phyloP scores from a whole-genome alignment of 2,888 invertebrate genomes.

The Campoletis raptor region DNA sequence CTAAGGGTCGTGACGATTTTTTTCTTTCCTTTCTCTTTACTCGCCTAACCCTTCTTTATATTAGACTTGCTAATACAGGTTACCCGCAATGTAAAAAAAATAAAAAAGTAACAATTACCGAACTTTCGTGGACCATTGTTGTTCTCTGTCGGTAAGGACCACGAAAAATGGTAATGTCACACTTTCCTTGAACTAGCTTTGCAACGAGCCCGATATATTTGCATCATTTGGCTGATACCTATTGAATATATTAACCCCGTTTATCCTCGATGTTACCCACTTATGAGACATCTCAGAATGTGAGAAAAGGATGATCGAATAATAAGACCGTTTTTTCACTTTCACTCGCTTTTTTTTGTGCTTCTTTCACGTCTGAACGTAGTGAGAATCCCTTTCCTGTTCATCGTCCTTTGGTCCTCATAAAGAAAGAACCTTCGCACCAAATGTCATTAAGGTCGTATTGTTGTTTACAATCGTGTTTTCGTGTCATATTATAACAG shows the following conservation, averaged over 20 bases:
- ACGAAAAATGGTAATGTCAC: conserved; percentile 37
- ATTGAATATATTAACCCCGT: conserved; percentile 53
- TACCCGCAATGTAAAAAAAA: conserved; percentile 4
- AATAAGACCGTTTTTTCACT: neutral
- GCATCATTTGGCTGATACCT: conserved; percentile 42
- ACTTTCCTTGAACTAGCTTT: conserved; percentile 35
- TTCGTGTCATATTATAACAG: no score
- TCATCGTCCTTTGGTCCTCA: conserved; percentile 16
- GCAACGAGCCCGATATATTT: conserved; percentile 9
- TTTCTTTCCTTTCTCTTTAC: conserved; percentile 32
- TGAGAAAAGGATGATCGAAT: conserved; percentile 42
- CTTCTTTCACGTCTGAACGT: conserved; percentile 7
- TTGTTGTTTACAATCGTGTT: no score
- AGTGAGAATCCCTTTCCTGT: conserved; percentile 20
- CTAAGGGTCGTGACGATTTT: conserved; percentile 56
- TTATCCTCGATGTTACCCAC: conserved; percentile 4
- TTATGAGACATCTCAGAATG: conserved; percentile 1
- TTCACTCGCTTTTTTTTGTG: conserved; percentile 6
- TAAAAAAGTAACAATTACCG: conserved; percentile 42
- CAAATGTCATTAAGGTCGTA: neutral
- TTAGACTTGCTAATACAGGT: conserved; percentile 62
- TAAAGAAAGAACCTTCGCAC: conserved; percentile 4
- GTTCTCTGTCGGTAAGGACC: neutral
- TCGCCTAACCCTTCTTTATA: conserved; percentile 31
- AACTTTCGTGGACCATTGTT: conserved; percentile 16